A percentile compares a stretch with the other conserved stretches of the same genome.
Evolutionary conservation across 2,888 invertebrate genomes (phyloP).

Genomic region (Acleris holmiana): DNA sequence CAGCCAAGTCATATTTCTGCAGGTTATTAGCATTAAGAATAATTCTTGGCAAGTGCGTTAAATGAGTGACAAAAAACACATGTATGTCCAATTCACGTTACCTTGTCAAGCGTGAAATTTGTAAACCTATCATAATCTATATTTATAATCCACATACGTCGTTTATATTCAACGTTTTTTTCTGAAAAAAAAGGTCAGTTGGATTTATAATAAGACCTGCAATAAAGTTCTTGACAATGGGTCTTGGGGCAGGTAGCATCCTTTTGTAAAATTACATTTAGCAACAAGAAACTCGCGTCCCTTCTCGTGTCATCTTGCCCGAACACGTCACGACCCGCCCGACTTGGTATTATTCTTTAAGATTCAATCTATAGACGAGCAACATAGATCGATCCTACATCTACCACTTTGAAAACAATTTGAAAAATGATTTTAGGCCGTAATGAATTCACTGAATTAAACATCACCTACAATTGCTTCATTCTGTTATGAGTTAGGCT

Average conservation of each 20-base stretch:
- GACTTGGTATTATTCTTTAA: constrained; percentile 32
- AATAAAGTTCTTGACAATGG: constrained; percentile 26
- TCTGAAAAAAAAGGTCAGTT: constrained; percentile 2
- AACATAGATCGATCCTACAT: neutral
- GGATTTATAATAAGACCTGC: constrained; percentile 33
- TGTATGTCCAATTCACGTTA: constrained; percentile 18
- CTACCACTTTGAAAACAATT: neutral
- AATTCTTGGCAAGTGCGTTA: constrained; percentile 26
- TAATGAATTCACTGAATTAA: constrained; percentile 22
- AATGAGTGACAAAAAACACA: constrained; percentile 6
- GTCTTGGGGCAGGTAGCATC: constrained; percentile 34
- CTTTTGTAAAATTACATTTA: constrained; percentile 26
- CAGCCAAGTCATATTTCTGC: constrained; percentile 8
- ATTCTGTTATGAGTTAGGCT: constrained; percentile 32
- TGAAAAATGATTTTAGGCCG: constrained; percentile 3
- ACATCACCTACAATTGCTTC: constrained; percentile 35
- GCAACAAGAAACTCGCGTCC: constrained; percentile 40
- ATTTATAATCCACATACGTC: constrained; percentile 28
- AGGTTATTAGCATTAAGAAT: constrained; percentile 16
- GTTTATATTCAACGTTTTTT: constrained; percentile 19
- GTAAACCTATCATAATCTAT: constrained; percentile 15
- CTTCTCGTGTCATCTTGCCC: constrained; percentile 40
- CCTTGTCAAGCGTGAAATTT: constrained; percentile 2
- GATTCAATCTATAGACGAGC: constrained; percentile 2
- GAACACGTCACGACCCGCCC: constrained; percentile 50